Conservation (phyloP, 2,888 invertebrate genomes). For the Pocota personata region DNA sequence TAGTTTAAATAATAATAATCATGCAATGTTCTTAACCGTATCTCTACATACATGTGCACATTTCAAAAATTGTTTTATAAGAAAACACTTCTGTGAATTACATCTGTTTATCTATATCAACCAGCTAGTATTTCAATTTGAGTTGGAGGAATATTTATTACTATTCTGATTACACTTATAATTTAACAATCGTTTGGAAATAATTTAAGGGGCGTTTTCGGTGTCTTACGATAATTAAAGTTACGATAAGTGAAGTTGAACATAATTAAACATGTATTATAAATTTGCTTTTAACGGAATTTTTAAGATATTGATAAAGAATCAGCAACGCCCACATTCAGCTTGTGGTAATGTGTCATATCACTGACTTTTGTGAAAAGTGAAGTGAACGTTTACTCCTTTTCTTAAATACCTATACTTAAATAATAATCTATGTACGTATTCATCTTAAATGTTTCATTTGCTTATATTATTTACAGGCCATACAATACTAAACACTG, state of each 20-base stretch:
- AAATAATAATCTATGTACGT: no score
- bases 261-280: neutral
- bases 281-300: neutral
- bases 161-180: neutral
- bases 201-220: slow-evolving; percentile 18
- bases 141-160: neutral
- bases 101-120: no score
- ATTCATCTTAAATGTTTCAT: neutral
- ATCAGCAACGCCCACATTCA: slow-evolving; percentile 12
- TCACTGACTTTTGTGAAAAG: neutral
- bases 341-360: neutral
- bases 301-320: slow-evolving; percentile 27
- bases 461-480: slow-evolving; percentile 10
- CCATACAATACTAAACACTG: slow-evolving; percentile 3
- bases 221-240: neutral
- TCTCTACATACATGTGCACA: no score
- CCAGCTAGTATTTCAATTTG: no score
- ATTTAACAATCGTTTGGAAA: neutral
- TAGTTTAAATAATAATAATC: no score
- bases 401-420: neutral
- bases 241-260: no score
- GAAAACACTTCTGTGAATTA: no score
- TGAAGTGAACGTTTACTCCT: neutral
- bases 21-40: no score
- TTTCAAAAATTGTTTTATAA: no score